These are phyloP conservation scores for Probaryconus sp. DNA, from an alignment of 1,140 invertebrate genomes.

Conservation along the genomic window DNA sequence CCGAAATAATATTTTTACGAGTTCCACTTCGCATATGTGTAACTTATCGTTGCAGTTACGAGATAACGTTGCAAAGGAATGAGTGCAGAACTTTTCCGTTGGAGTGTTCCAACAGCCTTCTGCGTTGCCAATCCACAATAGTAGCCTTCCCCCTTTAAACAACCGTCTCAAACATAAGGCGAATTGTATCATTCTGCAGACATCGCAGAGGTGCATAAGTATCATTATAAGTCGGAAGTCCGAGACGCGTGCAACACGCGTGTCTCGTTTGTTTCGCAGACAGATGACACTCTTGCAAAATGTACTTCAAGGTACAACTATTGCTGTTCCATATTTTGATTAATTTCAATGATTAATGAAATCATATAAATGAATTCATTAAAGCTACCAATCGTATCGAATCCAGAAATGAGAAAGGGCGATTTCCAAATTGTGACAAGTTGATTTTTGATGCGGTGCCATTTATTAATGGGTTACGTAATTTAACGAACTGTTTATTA, in stretches of 20 bases:
- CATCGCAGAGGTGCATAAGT: neutral
- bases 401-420: too few species aligned
- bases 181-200: neutral
- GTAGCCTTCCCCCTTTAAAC: neutral
- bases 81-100: slow-evolving; percentile 6
- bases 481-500: neutral
- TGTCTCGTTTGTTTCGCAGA: neutral
- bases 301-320: too few species aligned
- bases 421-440: neutral
- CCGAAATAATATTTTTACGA: too few species aligned
- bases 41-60: too few species aligned
- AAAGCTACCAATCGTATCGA: too few species aligned
- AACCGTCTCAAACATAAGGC: slow-evolving; percentile 12
- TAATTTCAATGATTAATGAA: too few species aligned
- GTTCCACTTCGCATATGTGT: too few species aligned
- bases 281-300: neutral
- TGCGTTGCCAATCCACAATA: too few species aligned
- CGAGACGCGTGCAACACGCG: slow-evolving; percentile 4
- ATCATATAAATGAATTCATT: too few species aligned
- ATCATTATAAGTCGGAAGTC: slow-evolving; percentile 2
- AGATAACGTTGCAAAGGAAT: too few species aligned
- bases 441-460: neutral
- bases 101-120: neutral
- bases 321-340: too few species aligned
- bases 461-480: neutral